Percentiles rank a stretch among this genome's conserved stretches.
phyloP scores from a whole-genome alignment of 2,888 invertebrate species.

The Synergus japonicus region DNA sequence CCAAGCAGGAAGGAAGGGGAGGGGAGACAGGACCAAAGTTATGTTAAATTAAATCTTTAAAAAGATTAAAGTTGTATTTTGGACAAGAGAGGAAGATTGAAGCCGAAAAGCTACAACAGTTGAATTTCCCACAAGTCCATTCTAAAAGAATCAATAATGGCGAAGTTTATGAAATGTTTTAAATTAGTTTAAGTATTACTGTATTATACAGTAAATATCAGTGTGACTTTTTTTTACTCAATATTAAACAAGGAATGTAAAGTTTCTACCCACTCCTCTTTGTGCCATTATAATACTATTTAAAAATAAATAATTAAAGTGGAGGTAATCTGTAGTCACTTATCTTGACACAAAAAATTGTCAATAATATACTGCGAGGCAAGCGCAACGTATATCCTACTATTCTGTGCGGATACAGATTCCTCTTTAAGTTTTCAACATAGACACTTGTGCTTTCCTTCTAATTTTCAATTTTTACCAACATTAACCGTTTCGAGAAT shows the following conservation, averaged over 20 bases:
- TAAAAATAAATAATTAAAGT: conserved; percentile 20
- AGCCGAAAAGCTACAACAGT: not conserved
- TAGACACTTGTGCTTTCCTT: not conserved
- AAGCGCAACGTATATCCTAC: conserved; percentile 1
- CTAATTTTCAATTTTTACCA: conserved; percentile 19
- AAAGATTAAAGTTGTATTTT: conserved; percentile 36
- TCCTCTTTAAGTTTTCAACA: conserved; percentile 32
- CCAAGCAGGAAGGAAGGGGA: conserved; percentile 71
- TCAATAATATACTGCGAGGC: conserved; percentile 13
- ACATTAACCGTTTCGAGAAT: not conserved
- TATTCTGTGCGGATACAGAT: not conserved
- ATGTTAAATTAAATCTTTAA: conserved; percentile 62
- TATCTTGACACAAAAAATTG: conserved; percentile 23
- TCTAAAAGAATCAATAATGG: not conserved
- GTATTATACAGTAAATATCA: not conserved
- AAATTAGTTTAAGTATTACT: not conserved
- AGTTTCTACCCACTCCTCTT: conserved; percentile 21
- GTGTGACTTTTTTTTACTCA: not conserved
- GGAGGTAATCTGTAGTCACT: conserved; percentile 15
- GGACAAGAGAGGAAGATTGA: conserved; percentile 49
- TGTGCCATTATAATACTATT: not conserved
- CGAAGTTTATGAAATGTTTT: not conserved
- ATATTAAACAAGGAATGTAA: not conserved
- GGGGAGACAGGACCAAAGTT: conserved; percentile 67
- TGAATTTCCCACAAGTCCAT: not conserved